phyloP scores from a whole-genome alignment of 2,797 vertebrate genomes.

The Siniperca obscura region DNA sequence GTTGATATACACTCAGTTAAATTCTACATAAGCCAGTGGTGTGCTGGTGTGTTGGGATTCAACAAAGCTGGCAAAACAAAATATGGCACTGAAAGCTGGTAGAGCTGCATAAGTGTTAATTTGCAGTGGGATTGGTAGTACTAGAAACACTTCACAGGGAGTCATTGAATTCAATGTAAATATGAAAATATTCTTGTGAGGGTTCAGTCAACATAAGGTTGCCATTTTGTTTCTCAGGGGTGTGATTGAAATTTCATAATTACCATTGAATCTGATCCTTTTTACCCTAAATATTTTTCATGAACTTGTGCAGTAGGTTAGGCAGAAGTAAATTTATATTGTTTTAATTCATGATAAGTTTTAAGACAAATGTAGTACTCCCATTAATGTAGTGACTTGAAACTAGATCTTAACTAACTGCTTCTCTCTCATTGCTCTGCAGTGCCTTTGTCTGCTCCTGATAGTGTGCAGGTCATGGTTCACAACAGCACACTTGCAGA shows the following conservation, averaged over 20 bases:
- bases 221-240: background rate
- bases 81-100: background rate
- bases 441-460: constrained; percentile 92
- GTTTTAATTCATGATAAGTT: background rate
- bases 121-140: background rate
- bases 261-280: background rate
- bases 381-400: background rate
- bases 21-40: background rate
- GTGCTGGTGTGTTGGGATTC: background rate
- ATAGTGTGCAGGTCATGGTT: constrained; percentile 86
- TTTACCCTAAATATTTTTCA: background rate
- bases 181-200: background rate
- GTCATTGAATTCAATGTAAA: background rate
- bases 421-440: constrained; percentile 29
- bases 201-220: background rate
- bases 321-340: background rate
- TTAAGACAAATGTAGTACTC: background rate
- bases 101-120: background rate
- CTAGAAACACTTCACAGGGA: background rate
- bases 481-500: constrained; percentile 92
- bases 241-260: background rate
- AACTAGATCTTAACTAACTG: background rate
- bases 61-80: background rate
- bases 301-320: background rate
- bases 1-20: background rate